phyloP scores from a whole-genome alignment of 2,113 vertebrate genomes.

The Chionis minor region DNA sequence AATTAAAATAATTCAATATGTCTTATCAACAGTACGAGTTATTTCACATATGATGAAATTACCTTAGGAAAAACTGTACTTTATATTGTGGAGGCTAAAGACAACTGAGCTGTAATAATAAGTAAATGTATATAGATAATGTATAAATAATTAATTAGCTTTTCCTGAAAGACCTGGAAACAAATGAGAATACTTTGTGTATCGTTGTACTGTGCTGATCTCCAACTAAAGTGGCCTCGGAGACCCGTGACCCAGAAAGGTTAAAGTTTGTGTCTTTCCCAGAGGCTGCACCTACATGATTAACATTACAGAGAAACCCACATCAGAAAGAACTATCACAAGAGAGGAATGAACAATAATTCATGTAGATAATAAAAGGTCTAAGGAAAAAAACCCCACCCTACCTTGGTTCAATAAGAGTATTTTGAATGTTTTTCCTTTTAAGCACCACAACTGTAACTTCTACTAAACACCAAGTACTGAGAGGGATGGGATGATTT shows the following conservation, averaged over 20 bases:
- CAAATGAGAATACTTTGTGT: neutral
- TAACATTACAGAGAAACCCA: slow-evolving; percentile 56
- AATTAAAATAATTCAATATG: slow-evolving; percentile 26
- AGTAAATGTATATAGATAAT: slow-evolving; percentile 24
- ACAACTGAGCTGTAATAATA: slow-evolving; percentile 39
- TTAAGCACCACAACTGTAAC: neutral
- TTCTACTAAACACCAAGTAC: neutral
- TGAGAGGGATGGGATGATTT: neutral
- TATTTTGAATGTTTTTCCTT: neutral
- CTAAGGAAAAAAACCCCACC: neutral
- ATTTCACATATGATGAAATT: neutral
- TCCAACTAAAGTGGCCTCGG: slow-evolving; percentile 20
- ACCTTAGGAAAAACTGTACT: slow-evolving; percentile 38
- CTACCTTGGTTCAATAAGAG: neutral
- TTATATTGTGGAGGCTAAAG: slow-evolving; percentile 9
- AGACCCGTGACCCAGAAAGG: slow-evolving; percentile 58
- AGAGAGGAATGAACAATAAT: slow-evolving; percentile 37
- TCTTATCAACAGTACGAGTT: slow-evolving; percentile 14
- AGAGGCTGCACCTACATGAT: slow-evolving; percentile 59
- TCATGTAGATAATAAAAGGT: slow-evolving; percentile 41
- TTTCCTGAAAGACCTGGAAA: slow-evolving; percentile 49
- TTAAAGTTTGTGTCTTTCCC: slow-evolving; percentile 70
- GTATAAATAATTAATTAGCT: slow-evolving; percentile 45
- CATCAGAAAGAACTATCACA: slow-evolving; percentile 18
- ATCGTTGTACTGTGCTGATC: neutral